Percentiles rank a stretch among this genome's conserved stretches.
These are phyloP conservation scores for Botrylloides violaceus DNA, from an alignment of 23 tunicate genomes.

Conservation along the genomic window DNA sequence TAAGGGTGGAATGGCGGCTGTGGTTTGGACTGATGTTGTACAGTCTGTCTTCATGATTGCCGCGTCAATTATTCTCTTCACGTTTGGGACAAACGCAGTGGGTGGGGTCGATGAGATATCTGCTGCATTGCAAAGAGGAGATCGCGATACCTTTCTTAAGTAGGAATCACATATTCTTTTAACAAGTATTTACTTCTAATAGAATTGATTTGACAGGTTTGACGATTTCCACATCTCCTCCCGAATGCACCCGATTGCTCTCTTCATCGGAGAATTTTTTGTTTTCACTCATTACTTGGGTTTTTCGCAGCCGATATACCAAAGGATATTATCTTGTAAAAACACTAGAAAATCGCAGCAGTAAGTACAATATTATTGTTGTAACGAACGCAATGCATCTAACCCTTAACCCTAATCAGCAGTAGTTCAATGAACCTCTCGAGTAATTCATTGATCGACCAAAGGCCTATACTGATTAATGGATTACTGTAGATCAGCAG, in stretches of 20 bases:
- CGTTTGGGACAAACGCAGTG: not conserved
- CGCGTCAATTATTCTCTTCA: not conserved
- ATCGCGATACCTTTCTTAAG: not conserved
- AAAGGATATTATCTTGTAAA: not conserved
- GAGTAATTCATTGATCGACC: no score
- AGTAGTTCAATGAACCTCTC: no score
- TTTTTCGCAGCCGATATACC: slow-evolving; percentile 7
- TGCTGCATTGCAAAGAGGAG: not conserved
- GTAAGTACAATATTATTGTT: no score
- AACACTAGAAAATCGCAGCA: slow-evolving; percentile 1
- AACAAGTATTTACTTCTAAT: no score
- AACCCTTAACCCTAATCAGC: no score
- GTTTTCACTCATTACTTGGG: slow-evolving; percentile 14
- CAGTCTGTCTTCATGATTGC: not conserved
- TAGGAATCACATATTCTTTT: not conserved
- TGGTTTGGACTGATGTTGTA: slow-evolving; percentile 15
- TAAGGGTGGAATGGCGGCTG: slow-evolving; percentile 2
- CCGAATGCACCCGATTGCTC: not conserved
- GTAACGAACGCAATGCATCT: no score
- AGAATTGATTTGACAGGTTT: not conserved
- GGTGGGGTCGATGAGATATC: not conserved
- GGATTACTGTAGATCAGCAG: no score
- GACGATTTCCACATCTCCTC: slow-evolving; percentile 2
- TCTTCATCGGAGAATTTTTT: slow-evolving; percentile 6
- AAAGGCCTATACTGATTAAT: no score